Base-by-base conservation (phyloP, 2,888 invertebrate genomes). In the Caenorhabditis sp. region DNA sequence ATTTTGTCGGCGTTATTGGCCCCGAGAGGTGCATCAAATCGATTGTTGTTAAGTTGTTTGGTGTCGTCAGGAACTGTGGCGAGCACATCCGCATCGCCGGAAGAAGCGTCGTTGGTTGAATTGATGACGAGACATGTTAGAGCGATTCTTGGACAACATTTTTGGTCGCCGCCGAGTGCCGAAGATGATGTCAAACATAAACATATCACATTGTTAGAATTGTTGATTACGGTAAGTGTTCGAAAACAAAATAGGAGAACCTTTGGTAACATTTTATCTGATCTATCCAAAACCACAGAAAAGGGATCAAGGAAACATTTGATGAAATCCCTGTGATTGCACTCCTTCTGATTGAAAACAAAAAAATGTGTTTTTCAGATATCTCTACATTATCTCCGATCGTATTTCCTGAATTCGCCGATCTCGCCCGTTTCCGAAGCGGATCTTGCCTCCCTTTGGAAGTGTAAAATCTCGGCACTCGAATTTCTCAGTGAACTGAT, bases 61-160 rank as follows among this genome's bases (percentile, higher is more conserved):
- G 80, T 85, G 4, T 84, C 84, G 20, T 82, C 82, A 8, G 81
- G 83, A 62, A 83, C 84, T 0, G 74, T 72, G 3, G 52, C 74
- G 12, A 65, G 67, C 12, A 1, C 72, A 7, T 27, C 56, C 1
- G 43, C 68, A 17, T 62, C 69, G 7, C 56, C 71, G 12, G 68
- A 67, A 59, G 70, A 71, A 25, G 72, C 73, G 17, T 76, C 80
- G 2, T 67, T 93, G 20, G 89, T 92, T 36, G 90, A 91, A 66
- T 88, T 93, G 20, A 88, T 93, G 71, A 92, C 92, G 0, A 90
- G 93, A 52, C 94, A 95, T 88, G 90, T 93, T 26, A 93, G 93
- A 84, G 93, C 93, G 62, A 91, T 94, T 38, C 91, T 93, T 66
- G 94, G 91, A 8, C 89, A 90, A 77, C 90, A 90, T 73, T 91